Percentiles rank a stretch among this genome's conserved stretches.
Conservation (phyloP, 2,113 vertebrate species). For the Takifugu flavidus region DNA sequence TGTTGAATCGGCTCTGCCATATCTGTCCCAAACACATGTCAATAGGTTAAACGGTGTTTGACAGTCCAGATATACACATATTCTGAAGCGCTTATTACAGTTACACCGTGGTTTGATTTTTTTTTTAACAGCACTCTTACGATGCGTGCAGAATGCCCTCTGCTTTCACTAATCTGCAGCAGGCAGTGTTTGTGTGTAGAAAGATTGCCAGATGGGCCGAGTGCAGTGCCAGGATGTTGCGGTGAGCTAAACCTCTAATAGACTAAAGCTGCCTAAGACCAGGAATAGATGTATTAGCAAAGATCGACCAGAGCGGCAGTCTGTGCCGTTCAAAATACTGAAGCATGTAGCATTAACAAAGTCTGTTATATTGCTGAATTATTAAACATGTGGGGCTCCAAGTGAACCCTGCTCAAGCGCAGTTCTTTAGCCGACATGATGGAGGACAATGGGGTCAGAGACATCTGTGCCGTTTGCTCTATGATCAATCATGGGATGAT, state of each 20-base stretch:
- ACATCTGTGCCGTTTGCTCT: constrained; percentile 23
- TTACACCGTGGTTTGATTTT: no score
- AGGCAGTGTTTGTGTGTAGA: constrained; percentile 13
- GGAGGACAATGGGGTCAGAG: constrained; percentile 21
- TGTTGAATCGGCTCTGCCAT: constrained; percentile 89
- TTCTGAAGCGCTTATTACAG: neutral
- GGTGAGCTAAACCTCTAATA: constrained; percentile 38
- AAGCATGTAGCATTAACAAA: neutral
- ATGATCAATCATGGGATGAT: neutral
- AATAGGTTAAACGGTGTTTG: neutral
- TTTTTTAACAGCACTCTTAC: neutral
- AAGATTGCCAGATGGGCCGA: constrained; percentile 33
- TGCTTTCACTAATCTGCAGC: constrained; percentile 24
- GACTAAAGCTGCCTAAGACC: constrained; percentile 35
- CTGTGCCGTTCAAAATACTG: constrained; percentile 2
- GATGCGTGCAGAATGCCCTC: constrained; percentile 11
- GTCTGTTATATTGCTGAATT: neutral
- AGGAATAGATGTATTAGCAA: constrained; percentile 35
- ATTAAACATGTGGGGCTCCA: constrained; percentile 5
- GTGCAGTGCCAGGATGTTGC: constrained; percentile 26
- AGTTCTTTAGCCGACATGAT: constrained; percentile 26
- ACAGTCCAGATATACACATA: neutral
- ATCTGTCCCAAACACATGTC: constrained; percentile 67
- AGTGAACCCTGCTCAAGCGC: constrained; percentile 24
- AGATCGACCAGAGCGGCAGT: constrained; percentile 5